These are phyloP conservation scores for Capitella teleta DNA, from an alignment of 1,140 invertebrate genomes.

Conservation along the genomic window DNA sequence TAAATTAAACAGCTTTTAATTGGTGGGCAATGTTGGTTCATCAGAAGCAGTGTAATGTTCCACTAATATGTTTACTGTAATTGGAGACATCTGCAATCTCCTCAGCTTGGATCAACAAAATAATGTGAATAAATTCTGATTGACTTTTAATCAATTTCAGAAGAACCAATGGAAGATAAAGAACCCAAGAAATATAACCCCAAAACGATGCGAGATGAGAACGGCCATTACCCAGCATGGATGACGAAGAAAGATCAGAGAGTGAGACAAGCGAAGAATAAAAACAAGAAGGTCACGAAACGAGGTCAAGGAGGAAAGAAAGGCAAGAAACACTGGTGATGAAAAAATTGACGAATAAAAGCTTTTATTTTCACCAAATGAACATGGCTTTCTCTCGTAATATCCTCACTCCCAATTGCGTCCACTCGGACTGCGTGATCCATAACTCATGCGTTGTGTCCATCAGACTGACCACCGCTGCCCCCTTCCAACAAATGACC, in stretches of 20 bases:
- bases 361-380: background rate
- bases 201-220: background rate
- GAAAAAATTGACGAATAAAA: background rate
- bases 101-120: background rate
- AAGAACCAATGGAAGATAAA: background rate
- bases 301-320: background rate
- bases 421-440: constrained; percentile 78
- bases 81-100: background rate
- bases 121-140: background rate
- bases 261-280: background rate
- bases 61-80: background rate
- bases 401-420: constrained; percentile 68
- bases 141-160: background rate
- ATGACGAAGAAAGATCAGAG: background rate
- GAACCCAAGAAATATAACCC: background rate
- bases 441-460: constrained; percentile 88
- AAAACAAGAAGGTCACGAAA: background rate
- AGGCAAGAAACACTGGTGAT: background rate
- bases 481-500: constrained; percentile 85
- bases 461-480: constrained; percentile 73
- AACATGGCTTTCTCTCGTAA: constrained; percentile 63
- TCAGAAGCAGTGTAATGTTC: background rate
- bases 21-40: background rate
- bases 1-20: background rate
- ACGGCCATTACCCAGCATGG: constrained; percentile 1